Evolutionary conservation across 1,140 invertebrate species (phyloP), one percentile per base, ranked within the genome.

Genomic region (Plectrocnemia conspersa): DNA sequence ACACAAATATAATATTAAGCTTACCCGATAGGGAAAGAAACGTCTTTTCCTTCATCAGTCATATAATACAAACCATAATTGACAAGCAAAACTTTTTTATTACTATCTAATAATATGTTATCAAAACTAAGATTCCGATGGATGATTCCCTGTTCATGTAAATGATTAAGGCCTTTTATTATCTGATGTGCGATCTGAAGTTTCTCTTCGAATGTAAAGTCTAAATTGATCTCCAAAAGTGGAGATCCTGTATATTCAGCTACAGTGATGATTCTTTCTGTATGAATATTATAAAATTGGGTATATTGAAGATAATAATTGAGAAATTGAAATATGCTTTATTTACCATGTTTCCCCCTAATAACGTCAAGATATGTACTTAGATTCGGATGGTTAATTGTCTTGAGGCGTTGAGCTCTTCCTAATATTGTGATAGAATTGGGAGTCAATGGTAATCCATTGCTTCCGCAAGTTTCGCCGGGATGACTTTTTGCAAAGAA

Each of bases 391-490:
- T 95, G 89, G 52, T 81, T 73, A 36, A 96, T 74, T 0, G 82
- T 85, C 66, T 91, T 89, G 1, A 97, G 73, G 40, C 82, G 76
- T 67, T 95, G 91, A 45, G 93, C 89, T 65, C 84, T 79, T 13
- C 95, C 95, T 47, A 93, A 77, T 65, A 98, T 95, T 52, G 89
- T 88, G 48, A 97, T 93, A 1, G 93, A 97, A 74, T 97, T 97
- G 15, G 93, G 93, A 2, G 94, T 98, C 9, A 97, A 73, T 0
- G 94, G 95, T 24, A 98, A 74, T 11, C 95, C 94, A 77, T 98
- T 97, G 50, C 88, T 91, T 6, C 93, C 94, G 75, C 94, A 97
- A 48, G 86, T 84, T 75, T 97, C 93, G 54, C 86, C 85, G 29
- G 90, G 86, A 72, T 96, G 91, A 66, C 84, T 84, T 65, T 85